A percentile compares a stretch with the other conserved stretches of the same genome.
Evolutionary conservation across 1,140 invertebrate species (phyloP).

Genomic region (Pantala flavescens): DNA sequence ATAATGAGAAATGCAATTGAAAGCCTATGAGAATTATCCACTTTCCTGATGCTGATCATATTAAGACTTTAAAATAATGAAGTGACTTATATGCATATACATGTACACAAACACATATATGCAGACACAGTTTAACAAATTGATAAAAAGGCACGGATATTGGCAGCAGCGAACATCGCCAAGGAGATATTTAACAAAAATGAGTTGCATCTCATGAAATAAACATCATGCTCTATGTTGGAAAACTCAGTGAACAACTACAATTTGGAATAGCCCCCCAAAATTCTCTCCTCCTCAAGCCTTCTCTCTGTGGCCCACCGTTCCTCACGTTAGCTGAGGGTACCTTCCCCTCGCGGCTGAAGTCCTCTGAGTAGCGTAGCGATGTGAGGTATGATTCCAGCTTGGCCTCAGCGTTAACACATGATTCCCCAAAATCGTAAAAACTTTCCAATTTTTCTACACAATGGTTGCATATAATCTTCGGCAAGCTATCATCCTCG

Average conservation of each 20-base stretch:
- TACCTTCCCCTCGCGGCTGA: conserved; percentile 51
- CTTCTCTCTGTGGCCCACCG: background rate
- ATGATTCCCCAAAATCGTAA: conserved; percentile 50
- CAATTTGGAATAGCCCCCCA: background rate
- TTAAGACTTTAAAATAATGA: too few relatives aligned
- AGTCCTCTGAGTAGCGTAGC: conserved; percentile 46
- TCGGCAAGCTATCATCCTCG: conserved; percentile 56
- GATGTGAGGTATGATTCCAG: conserved; percentile 53
- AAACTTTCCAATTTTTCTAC: conserved; percentile 49
- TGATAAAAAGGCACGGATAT: too few relatives aligned
- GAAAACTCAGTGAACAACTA: background rate
- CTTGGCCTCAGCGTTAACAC: conserved; percentile 54
- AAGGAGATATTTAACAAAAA: too few relatives aligned
- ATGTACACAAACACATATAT: too few relatives aligned
- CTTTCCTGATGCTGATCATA: too few relatives aligned
- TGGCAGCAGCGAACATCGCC: too few relatives aligned
- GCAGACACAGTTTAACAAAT: too few relatives aligned
- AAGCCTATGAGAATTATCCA: too few relatives aligned
- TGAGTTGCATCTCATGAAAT: too few relatives aligned
- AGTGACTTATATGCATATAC: too few relatives aligned
- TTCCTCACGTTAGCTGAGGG: background rate
- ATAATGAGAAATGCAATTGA: too few relatives aligned
- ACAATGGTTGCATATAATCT: conserved; percentile 56
- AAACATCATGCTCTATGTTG: too few relatives aligned
- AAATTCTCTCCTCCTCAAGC: conserved; percentile 6